phyloP scores from a whole-genome alignment of 2,888 invertebrate genomes.

The Eubasilissa splendida region DNA sequence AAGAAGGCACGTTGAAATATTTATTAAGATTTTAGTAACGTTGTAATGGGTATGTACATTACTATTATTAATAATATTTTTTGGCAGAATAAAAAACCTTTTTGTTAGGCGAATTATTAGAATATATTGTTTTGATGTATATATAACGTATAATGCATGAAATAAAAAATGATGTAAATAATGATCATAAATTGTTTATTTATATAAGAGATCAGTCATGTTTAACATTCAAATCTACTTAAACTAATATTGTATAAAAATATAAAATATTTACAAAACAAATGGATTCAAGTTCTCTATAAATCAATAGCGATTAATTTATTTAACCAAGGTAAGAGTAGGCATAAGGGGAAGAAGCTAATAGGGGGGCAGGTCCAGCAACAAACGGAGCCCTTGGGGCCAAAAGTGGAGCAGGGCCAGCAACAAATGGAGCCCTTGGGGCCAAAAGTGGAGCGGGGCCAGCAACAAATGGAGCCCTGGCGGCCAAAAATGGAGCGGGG shows the following conservation, averaged over 20 bases:
- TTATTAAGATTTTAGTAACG: too few species aligned
- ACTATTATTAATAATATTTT: too few species aligned
- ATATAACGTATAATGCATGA: neutral
- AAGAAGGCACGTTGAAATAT: too few species aligned
- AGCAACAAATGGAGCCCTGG: slow-evolving; percentile 45
- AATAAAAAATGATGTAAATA: neutral
- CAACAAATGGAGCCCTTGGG: slow-evolving; percentile 38
- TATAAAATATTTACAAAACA: slow-evolving; percentile 23
- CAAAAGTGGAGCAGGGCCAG: slow-evolving; percentile 36
- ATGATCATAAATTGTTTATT: slow-evolving; percentile 7
- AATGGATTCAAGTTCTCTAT: neutral
- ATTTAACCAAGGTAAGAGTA: slow-evolving; percentile 28
- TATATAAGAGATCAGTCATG: slow-evolving; percentile 18
- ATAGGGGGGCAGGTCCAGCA: slow-evolving; percentile 15
- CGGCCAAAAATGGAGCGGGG: slow-evolving; percentile 45
- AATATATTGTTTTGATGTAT: too few species aligned
- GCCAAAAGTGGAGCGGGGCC: slow-evolving; percentile 36
- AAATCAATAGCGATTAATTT: neutral
- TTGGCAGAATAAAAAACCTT: too few species aligned
- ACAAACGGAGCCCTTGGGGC: slow-evolving; percentile 37
- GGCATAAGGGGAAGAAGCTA: slow-evolving; percentile 27
- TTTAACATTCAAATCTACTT: neutral
- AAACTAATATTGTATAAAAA: neutral
- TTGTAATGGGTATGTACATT: too few species aligned
- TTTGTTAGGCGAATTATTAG: too few species aligned